Conservation (phyloP, 1,140 invertebrate species). For the Diprion similis region DNA sequence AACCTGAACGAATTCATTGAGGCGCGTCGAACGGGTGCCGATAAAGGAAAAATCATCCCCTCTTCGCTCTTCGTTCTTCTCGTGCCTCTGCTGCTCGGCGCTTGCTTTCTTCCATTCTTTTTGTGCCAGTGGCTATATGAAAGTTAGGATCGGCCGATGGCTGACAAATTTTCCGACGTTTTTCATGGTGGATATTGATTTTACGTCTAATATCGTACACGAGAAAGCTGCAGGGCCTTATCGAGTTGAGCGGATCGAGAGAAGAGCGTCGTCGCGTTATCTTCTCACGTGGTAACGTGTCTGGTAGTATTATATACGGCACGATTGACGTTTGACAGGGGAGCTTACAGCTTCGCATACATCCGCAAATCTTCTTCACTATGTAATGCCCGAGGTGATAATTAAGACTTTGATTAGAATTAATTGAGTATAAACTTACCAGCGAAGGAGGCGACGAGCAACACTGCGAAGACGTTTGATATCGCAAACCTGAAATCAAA, state of each 20-base stretch:
- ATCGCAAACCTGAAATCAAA: neutral
- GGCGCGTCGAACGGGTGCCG: too few relatives aligned
- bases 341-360: neutral
- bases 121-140: too few relatives aligned
- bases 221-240: neutral
- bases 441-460: neutral
- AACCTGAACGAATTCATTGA: too few relatives aligned
- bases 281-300: neutral
- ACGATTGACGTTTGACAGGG: neutral
- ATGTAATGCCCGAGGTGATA: neutral
- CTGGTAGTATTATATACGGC: neutral
- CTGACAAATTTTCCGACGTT: too few relatives aligned
- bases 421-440: neutral
- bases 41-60: too few relatives aligned
- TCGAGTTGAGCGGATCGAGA: neutral
- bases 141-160: too few relatives aligned
- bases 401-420: neutral
- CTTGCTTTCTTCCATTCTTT: too few relatives aligned
- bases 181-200: too few relatives aligned
- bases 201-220: neutral
- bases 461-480: neutral
- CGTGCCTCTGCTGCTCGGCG: too few relatives aligned
- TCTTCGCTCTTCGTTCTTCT: too few relatives aligned
- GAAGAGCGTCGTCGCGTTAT: neutral
- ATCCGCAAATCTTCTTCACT: neutral